Evolutionary conservation across 2,797 vertebrate species (phyloP).

Genomic region (Tapera naevia): DNA sequence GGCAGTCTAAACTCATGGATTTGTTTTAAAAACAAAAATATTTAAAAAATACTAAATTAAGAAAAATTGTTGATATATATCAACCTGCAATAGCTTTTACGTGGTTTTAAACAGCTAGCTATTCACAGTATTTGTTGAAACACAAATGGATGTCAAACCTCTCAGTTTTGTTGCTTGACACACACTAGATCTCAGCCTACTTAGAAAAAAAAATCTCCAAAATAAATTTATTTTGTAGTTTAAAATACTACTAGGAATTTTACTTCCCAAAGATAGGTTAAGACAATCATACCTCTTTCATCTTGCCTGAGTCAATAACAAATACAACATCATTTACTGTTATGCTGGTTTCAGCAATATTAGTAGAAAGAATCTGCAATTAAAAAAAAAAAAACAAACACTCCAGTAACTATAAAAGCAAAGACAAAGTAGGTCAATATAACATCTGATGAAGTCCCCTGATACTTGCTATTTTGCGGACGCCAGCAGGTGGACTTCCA

Average conservation of each 20-base stretch:
- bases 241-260: background rate
- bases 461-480: conserved; percentile 91
- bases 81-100: background rate
- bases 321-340: conserved; percentile 95
- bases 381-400: background rate
- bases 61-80: no score
- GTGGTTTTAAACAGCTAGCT: background rate
- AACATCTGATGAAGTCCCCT: background rate
- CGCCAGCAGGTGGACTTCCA: conserved; percentile 80
- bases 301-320: conserved; percentile 95
- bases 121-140: background rate
- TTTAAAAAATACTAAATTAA: no score
- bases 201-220: background rate
- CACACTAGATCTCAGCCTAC: background rate
- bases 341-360: conserved; percentile 96
- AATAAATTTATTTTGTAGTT: background rate
- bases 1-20: background rate
- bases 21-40: background rate
- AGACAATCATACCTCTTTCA: conserved; percentile 88
- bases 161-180: background rate
- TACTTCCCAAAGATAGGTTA: background rate
- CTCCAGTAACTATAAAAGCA: background rate
- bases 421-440: background rate
- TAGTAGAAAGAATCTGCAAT: conserved; percentile 95
- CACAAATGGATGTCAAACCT: background rate